Evolutionary conservation across 2,888 invertebrate genomes (phyloP).

Genomic region (Tiphia femorata): DNA sequence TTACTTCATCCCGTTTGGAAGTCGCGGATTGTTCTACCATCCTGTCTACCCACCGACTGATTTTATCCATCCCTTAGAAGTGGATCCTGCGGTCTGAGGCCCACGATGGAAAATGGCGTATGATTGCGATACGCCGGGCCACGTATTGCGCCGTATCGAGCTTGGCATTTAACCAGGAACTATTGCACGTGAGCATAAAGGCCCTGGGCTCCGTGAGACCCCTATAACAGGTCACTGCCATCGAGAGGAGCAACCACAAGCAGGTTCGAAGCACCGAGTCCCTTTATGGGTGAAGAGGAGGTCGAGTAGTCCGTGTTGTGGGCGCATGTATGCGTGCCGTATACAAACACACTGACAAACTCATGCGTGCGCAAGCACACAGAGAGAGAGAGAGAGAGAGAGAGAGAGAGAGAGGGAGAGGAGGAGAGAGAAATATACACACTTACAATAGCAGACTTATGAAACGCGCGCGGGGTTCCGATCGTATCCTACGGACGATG

Average conservation of each 20-base stretch:
- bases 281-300: constrained; percentile 56
- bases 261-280: constrained; percentile 47
- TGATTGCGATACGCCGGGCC: background rate
- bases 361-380: too few relatives aligned
- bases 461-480: too few relatives aligned
- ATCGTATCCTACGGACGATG: too few relatives aligned
- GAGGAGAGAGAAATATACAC: too few relatives aligned
- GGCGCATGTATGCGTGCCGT: constrained; percentile 13
- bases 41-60: background rate
- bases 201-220: constrained; percentile 28
- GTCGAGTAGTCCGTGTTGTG: constrained; percentile 24
- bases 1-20: too few relatives aligned
- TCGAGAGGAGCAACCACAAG: constrained; percentile 49
- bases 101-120: background rate
- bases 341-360: too few relatives aligned
- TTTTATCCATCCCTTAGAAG: background rate
- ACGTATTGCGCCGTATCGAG: constrained; percentile 17
- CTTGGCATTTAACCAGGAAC: constrained; percentile 42
- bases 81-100: too few relatives aligned
- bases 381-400: too few relatives aligned
- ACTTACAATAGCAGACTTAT: too few relatives aligned
- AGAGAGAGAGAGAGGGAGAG: too few relatives aligned
- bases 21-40: too few relatives aligned
- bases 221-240: constrained; percentile 56
- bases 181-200: constrained; percentile 34